Evolutionary conservation across 1,140 invertebrate species (phyloP), one percentile per base, ranked within the genome.

Genomic region (Andrena cerasifolii): DNA sequence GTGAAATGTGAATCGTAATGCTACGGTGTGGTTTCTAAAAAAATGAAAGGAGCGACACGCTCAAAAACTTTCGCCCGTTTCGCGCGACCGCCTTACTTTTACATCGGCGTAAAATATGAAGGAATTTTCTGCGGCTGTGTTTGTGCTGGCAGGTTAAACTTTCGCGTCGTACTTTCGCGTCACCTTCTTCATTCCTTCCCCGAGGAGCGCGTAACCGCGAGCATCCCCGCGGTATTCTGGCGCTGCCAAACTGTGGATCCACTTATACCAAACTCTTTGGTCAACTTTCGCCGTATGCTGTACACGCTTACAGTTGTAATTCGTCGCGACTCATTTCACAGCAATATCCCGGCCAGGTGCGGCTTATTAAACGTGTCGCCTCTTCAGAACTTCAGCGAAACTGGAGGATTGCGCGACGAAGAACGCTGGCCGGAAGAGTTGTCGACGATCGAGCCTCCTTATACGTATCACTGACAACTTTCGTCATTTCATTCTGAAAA

Each of bases 331-430:
- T 65, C 3, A 1, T 3, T 16, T 16, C 1, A 1, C 14, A 2
- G 71, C 12, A 40, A 73, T 65, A 51, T 26, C 36, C 26, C 24
- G 21, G 49, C 59, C 16, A 40, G 49, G 10, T 26, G n/a, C 26
- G 62, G 16, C 47, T 74, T 74, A 74, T 74, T 74, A 74, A 74
- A 40, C 26, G 16, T 18, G 47, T 43, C 43, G 24, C 54, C 31
- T 66, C 24, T 28, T 7, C 45, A 26, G 7, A 28, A 51, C 21
- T 40, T 40, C 18, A 6, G 14, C 10, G 36, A 28, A 73, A 73
- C 26, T 61, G 26, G 16, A 4, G 12, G n/a, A 26, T 49, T 33
- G 6, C 8, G 31, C 2, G 21, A 7, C 8, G 16, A 18, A 3
- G 6, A 26, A 63, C 24, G 21, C 10, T 63, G 61, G 24, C 6